A percentile compares a stretch with the other conserved stretches of the same genome.
phyloP scores from a whole-genome alignment of 2,888 invertebrate species.

The Ligdia adustata region DNA sequence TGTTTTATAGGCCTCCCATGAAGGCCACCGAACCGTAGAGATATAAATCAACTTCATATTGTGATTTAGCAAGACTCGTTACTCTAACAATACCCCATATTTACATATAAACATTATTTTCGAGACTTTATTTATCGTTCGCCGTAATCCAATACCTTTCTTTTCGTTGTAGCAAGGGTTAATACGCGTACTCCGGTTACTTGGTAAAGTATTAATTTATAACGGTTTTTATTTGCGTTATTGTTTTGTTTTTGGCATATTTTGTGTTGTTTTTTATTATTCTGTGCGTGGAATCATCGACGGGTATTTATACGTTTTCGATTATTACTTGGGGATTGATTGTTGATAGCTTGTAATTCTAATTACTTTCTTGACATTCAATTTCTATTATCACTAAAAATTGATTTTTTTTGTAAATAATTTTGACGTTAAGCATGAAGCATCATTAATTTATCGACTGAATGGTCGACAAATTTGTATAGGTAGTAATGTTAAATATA shows the following conservation, averaged over 20 bases:
- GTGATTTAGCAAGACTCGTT: conserved; percentile 87
- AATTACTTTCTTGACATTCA: conserved; percentile 1
- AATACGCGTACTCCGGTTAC: conserved; percentile 57
- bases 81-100: conserved; percentile 85
- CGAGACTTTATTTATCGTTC: conserved; percentile 62
- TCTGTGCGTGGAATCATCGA: conserved; percentile 29
- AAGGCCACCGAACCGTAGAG: conserved; percentile 78
- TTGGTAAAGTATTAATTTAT: conserved; percentile 61
- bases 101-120: conserved; percentile 83
- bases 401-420: too few species aligned
- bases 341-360: conserved; percentile 14
- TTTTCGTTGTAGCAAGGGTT: conserved; percentile 48
- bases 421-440: too few species aligned
- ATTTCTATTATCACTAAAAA: too few species aligned
- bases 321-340: conserved; percentile 25
- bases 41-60: conserved; percentile 83
- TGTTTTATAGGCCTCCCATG: conserved; percentile 79
- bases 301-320: conserved; percentile 28
- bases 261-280: conserved; percentile 42
- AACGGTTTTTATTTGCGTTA: conserved; percentile 50
- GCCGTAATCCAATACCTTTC: conserved; percentile 62
- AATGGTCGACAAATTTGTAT: too few species aligned
- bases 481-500: too few species aligned
- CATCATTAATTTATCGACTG: too few species aligned
- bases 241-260: conserved; percentile 37